Evolutionary conservation across 2,797 vertebrate species (phyloP), one percentile per base, ranked within the genome.

Genomic region (Cheirogaleus major): DNA sequence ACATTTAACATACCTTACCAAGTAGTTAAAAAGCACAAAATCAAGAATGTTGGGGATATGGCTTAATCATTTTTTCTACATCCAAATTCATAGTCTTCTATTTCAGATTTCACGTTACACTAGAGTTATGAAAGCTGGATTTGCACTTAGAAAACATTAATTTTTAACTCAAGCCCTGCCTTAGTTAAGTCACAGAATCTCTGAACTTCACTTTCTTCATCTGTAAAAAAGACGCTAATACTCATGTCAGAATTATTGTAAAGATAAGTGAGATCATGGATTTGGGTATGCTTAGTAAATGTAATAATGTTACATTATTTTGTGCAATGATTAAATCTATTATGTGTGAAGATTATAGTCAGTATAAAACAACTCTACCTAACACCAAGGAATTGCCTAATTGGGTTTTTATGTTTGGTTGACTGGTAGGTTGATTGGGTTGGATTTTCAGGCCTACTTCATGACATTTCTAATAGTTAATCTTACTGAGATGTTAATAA

Each of bases 381-480:
- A 95, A 83, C 48, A 94, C 70, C 81, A 95, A 89, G n/a, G 38
- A 97, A 81, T 95, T 96, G 61, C 83, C 41, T 97, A 85, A 86
- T 95, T 95, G 73, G 67, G 57, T 89, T 97, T 97, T 96, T 92
- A 45, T 95, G 55, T 93, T 96, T 80, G 63, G n/a, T 88, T 95
- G 65, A 50, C 94, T 95, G 69, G 80, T 92, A 76, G n/a, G 63
- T 92, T 93, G 45, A 63, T 92, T 95, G 43, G 32, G 73, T 88
- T 97, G 35, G 25, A 82, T 95, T 92, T 75, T 96, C 78, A 96
- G 85, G 48, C 73, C 69, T 91, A 48, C 52, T 93, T 83, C 48
- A 25, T 92, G 41, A 91, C 52, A 67, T 96, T 92, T 52, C 67
- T 79, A 95, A 59, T 87, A 90, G 55, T 92, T 97, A 93, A 92